Evolutionary conservation across 1,140 invertebrate species (phyloP), one percentile per base, ranked within the genome.

Genomic region (Nomia melanderi): DNA sequence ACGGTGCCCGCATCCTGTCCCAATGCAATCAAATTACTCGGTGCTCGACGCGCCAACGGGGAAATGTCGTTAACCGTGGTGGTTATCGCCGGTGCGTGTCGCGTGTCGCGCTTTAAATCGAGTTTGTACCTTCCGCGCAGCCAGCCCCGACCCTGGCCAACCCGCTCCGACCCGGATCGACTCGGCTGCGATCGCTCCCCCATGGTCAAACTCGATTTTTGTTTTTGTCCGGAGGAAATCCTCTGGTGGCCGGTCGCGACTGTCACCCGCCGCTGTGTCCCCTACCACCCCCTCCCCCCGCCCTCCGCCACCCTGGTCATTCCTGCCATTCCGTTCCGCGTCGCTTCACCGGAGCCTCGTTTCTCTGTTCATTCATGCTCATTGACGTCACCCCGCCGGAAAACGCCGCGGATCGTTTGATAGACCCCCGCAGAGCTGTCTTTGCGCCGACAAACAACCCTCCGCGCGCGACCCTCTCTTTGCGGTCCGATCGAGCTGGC

Each of bases 1-100:
- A 41, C 75, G 39, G 29, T 77, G 71, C 79, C 83, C 65, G 47
- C 83, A 76, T 83, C 73, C 81, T 78, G 85, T 80, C 73, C 79
- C 81, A 87, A 80, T 83, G 81, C 86, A 88, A 91, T 91, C 88
- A 87, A 90, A 89, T 91, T 91, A 90, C 84, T 82, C 88, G 86
- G 84, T 90, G 87, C 88, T 89, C 86, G 86, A 88, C 89, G 89
- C 88, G 87, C 83, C 89, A 90, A 90, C 87, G 86, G 82, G 87
- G 85, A 90, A 91, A 90, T 88, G 89, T 90, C 88, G 89, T 91
- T 91, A 91, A 89, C 89, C 86, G 77, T 87, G 88, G 79, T 83
- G 86, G 89, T 91, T 91, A 90, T 89, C 86, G 87, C 65, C 84
- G 75, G 82, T 90, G 89, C 90, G 89, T 91, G 88, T 88, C 89